Evolutionary conservation across 2,113 vertebrate genomes (phyloP).

Genomic region (Ptyas mucosa): DNA sequence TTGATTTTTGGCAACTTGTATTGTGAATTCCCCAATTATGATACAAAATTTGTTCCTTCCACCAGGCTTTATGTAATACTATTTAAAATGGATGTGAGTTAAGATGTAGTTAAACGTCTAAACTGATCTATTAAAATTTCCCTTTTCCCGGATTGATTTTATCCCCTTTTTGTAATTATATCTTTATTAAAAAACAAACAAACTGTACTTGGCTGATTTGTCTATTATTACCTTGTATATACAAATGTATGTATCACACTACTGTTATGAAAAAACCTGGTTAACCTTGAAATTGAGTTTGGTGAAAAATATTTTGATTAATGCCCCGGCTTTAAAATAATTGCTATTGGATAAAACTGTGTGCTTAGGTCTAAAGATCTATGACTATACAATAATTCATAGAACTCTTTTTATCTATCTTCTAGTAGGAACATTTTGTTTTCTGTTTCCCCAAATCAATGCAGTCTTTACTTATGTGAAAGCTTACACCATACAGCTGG

Average conservation of each 20-base stretch:
- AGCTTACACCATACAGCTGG: not conserved
- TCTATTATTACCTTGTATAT: slow-evolving; percentile 51
- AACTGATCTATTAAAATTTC: slow-evolving; percentile 81
- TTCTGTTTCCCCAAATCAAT: not conserved
- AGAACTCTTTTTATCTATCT: not conserved
- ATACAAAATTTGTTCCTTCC: slow-evolving; percentile 76
- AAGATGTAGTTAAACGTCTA: slow-evolving; percentile 74
- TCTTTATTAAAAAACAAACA: slow-evolving; percentile 77
- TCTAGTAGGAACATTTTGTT: not conserved
- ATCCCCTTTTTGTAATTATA: slow-evolving; percentile 80
- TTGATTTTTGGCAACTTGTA: slow-evolving; percentile 76
- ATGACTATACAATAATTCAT: not conserved
- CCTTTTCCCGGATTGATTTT: slow-evolving; percentile 79
- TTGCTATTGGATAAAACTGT: not conserved
- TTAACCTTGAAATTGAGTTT: not conserved
- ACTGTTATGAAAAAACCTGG: not conserved
- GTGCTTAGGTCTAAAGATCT: not conserved
- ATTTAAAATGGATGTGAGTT: slow-evolving; percentile 83
- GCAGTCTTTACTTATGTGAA: not conserved
- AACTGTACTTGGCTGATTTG: slow-evolving; percentile 64
- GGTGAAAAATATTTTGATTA: not conserved
- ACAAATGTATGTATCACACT: not conserved
- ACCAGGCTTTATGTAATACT: slow-evolving; percentile 81
- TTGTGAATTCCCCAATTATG: slow-evolving; percentile 83
- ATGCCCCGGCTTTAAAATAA: not conserved